Evolutionary conservation across 1,140 invertebrate species (phyloP).

Genomic region (Cherax destructor): DNA sequence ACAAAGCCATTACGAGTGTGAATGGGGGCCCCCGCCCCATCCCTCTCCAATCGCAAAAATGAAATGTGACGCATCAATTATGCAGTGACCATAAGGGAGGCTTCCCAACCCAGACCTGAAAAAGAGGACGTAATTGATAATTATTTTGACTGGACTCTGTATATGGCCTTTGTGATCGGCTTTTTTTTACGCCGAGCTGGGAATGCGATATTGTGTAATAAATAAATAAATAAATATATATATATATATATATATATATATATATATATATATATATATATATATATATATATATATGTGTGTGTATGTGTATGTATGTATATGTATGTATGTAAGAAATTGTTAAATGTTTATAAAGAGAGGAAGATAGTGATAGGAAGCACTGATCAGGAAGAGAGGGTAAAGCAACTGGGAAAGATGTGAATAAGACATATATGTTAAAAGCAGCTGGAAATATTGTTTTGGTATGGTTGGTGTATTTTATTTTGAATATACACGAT

Average conservation of each 20-base stretch:
- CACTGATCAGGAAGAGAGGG: too few species aligned
- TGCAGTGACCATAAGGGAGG: neutral
- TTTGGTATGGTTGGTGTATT: too few species aligned
- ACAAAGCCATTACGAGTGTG: neutral
- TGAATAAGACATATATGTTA: too few species aligned
- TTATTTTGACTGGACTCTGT: neutral
- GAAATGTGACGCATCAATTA: neutral
- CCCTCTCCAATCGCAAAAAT: neutral
- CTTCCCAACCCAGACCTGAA: neutral
- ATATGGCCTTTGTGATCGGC: neutral
- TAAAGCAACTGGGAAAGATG: too few species aligned
- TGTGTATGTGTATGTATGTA: conserved; percentile 11
- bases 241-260: conserved; percentile 18
- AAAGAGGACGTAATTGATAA: conserved; percentile 3
- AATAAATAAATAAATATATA: neutral
- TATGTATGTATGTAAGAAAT: neutral
- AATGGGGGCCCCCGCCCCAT: neutral
- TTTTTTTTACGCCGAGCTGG: neutral
- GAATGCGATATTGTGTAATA: neutral
- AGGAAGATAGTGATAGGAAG: too few species aligned
- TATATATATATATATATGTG: conserved; percentile 24
- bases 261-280: conserved; percentile 23
- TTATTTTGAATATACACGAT: too few species aligned
- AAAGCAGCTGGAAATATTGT: too few species aligned
- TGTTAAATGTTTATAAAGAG: too few species aligned